Evolutionary conservation across 2,888 invertebrate species (phyloP).

Genomic region (Apoda limacodes): DNA sequence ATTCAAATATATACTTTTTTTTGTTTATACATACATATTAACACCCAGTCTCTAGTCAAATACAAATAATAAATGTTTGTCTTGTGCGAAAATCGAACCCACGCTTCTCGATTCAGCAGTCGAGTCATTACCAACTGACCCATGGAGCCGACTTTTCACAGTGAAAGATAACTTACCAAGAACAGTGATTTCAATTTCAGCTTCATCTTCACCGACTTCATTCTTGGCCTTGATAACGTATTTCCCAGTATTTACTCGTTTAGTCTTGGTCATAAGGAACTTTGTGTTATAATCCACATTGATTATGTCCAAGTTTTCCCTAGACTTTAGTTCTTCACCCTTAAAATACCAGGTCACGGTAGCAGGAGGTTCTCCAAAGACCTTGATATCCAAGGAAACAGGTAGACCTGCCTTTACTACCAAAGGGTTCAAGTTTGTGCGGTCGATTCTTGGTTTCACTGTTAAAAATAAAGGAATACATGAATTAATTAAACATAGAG

Average conservation of each 20-base stretch:
- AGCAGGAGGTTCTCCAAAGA: slow-evolving; percentile 94
- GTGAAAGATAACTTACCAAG: slow-evolving; percentile 64
- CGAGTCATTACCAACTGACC: too few relatives aligned
- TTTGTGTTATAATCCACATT: slow-evolving; percentile 92
- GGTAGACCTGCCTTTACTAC: slow-evolving; percentile 90
- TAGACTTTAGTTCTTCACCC: slow-evolving; percentile 72
- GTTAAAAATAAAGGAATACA: too few relatives aligned
- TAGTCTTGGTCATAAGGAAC: slow-evolving; percentile 85
- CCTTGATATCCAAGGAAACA: slow-evolving; percentile 87
- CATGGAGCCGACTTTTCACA: too few relatives aligned
- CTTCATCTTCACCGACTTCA: slow-evolving; percentile 92
- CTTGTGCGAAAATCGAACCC: too few relatives aligned
- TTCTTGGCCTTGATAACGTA: slow-evolving; percentile 93
- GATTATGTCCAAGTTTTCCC: slow-evolving; percentile 78
- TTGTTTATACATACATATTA: too few relatives aligned
- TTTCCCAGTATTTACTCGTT: slow-evolving; percentile 85
- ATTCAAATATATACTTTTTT: too few relatives aligned
- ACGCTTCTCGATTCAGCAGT: too few relatives aligned
- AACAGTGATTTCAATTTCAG: slow-evolving; percentile 90
- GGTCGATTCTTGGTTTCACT: slow-evolving; percentile 96
- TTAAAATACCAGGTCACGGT: slow-evolving; percentile 90
- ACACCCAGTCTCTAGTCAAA: too few relatives aligned
- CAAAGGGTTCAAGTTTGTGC: slow-evolving; percentile 86
- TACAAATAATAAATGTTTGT: too few relatives aligned
- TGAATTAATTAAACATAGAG: neutral